Conservation (phyloP, 37 sponge, comb jelly and placozoan species). For the Amphimedon queenslandica region DNA sequence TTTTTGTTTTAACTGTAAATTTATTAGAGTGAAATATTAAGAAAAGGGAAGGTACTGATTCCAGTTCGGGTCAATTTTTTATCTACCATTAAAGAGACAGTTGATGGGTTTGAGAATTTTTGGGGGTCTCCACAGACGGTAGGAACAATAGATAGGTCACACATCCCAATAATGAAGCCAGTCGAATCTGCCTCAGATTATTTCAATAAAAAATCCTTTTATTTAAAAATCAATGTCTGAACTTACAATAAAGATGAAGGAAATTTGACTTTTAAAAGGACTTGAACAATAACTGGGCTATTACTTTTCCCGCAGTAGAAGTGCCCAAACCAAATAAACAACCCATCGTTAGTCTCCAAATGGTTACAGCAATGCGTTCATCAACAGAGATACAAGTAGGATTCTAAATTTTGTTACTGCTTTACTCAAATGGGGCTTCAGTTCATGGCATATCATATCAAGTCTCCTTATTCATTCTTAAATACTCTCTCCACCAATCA, state of each 20-base stretch:
- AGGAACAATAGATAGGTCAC: too few species aligned
- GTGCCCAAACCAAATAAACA: conserved; percentile 28
- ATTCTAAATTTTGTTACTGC: neutral
- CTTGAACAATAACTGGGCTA: conserved; percentile 22
- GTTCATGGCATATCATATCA: conserved; percentile 2
- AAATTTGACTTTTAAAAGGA: neutral
- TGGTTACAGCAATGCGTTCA: conserved; percentile 27
- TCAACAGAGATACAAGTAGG: conserved; percentile 24
- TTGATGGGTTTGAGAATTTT: too few species aligned
- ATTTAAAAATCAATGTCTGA: too few species aligned
- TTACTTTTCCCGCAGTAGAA: conserved; percentile 29
- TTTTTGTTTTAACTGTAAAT: too few species aligned
- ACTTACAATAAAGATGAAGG: neutral
- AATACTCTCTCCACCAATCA: conserved; percentile 10
- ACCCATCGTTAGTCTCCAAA: conserved; percentile 37
- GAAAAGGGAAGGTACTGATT: too few species aligned
- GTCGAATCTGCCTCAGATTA: too few species aligned
- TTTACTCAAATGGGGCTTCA: neutral
- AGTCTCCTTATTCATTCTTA: conserved; percentile 1
- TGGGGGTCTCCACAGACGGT: too few species aligned
- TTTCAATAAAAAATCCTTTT: too few species aligned
- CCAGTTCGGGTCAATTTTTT: too few species aligned
- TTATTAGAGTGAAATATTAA: too few species aligned
- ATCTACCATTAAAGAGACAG: too few species aligned
- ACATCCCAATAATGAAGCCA: too few species aligned